Conservation (phyloP, 1,140 invertebrate species). For the Lepidostoma basale region DNA sequence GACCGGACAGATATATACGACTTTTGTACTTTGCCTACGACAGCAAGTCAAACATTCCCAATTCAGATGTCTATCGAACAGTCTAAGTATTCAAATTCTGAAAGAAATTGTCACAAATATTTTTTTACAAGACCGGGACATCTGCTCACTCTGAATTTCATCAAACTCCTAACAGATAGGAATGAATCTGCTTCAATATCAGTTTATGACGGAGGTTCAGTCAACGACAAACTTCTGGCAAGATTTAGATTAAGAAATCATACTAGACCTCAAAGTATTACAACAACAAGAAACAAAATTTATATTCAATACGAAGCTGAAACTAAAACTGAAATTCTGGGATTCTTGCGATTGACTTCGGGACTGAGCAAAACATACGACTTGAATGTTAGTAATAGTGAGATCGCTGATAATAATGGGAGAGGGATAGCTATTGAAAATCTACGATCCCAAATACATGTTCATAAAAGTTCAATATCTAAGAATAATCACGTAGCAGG, state of each 20-base stretch:
- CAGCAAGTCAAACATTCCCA: slow-evolving; percentile 82
- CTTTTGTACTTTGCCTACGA: slow-evolving; percentile 82
- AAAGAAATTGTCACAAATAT: slow-evolving; percentile 75
- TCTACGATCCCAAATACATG: slow-evolving; percentile 78
- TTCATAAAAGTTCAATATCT: slow-evolving; percentile 81
- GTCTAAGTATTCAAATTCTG: slow-evolving; percentile 68
- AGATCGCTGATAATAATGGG: slow-evolving; percentile 88
- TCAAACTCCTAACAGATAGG: slow-evolving; percentile 74
- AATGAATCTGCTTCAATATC: slow-evolving; percentile 76
- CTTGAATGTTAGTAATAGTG: slow-evolving; percentile 83
- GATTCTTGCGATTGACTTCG: slow-evolving; percentile 78
- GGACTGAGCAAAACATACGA: slow-evolving; percentile 84
- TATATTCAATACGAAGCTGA: slow-evolving; percentile 77
- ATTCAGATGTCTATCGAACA: slow-evolving; percentile 79
- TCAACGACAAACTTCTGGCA: slow-evolving; percentile 71
- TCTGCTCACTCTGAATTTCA: slow-evolving; percentile 82
- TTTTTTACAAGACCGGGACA: slow-evolving; percentile 79
- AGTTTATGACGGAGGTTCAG: slow-evolving; percentile 78
- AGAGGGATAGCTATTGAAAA: slow-evolving; percentile 89
- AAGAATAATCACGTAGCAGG: slow-evolving; percentile 89
- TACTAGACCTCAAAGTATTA: slow-evolving; percentile 84
- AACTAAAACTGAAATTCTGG: slow-evolving; percentile 69
- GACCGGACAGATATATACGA: slow-evolving; percentile 78
- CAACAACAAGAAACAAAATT: slow-evolving; percentile 76
- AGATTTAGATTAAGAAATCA: slow-evolving; percentile 74